A percentile compares a stretch with the other conserved stretches of the same genome.
These are phyloP conservation scores for Nyctibius grandis DNA, from an alignment of 2,797 vertebrate species.

Conservation along the genomic window DNA sequence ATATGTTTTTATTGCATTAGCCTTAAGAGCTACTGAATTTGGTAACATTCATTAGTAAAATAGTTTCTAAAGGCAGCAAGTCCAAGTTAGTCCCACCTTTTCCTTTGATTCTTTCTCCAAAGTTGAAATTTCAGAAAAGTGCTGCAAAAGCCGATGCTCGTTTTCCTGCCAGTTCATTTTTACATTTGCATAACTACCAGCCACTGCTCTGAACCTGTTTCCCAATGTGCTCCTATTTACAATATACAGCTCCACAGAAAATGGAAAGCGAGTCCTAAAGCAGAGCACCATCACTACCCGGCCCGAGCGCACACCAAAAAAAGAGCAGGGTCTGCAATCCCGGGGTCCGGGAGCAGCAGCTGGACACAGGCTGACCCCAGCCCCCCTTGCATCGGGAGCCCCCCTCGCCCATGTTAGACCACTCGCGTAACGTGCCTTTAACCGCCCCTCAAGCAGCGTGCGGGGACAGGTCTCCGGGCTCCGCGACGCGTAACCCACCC, in stretches of 20 bases:
- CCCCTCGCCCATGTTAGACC: no score
- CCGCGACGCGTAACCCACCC: not conserved
- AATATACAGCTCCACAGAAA: not conserved
- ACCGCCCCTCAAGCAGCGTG: no score
- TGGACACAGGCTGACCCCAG: no score
- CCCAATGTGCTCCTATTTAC: not conserved
- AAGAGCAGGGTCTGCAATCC: not conserved
- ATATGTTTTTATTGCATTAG: rapidly evolving
- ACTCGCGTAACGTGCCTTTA: no score
- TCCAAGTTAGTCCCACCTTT: not conserved
- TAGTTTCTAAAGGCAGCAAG: not conserved
- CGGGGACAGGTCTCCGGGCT: not conserved
- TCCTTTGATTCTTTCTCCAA: not conserved
- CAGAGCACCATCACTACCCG: rapidly evolving
- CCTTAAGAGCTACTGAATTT: not conserved
- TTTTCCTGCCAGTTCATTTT: not conserved
- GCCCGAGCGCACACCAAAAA: rapidly evolving
- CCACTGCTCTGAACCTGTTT: rapidly evolving
- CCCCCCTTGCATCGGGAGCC: no score
- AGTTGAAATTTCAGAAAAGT: not conserved
- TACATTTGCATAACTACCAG: rapidly evolving
- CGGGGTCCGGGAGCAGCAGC: not conserved
- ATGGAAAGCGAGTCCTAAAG: rapidly evolving
- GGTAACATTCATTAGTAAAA: not conserved
- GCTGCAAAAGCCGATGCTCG: not conserved